Evolutionary conservation across 2,797 vertebrate species (phyloP), one percentile per base, ranked within the genome.

Genomic region (Protosalanx chinensis): DNA sequence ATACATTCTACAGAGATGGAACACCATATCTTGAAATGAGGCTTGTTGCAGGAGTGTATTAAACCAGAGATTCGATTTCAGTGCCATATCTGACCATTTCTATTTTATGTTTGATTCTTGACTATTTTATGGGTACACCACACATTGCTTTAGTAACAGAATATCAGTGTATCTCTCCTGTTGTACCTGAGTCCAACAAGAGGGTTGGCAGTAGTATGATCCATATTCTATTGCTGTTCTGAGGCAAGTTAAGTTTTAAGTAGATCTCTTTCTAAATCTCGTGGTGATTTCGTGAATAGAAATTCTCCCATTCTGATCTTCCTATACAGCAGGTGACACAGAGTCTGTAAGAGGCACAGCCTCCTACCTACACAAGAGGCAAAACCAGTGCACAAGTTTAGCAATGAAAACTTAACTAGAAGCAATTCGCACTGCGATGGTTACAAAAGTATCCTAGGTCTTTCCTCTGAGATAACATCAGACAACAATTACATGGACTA

Each of bases 271-370:
- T 37, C 35, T 37, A 35, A 37, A 6, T 37, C 49, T 15, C 15
- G 18, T 16, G 51, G 51, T 56, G 51, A 56, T 16, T 56, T 56
- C 51, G 18, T 56, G 15, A n/a, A n/a, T 56, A 16, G 51, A 16
- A 56, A 8, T 56, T 56, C 51, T 56, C 51, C n/a, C 15, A 16
- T 56, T 56, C 18, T n/a, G 18, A 56, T 56, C 18, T 16, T 16
- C 6, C 51, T 46, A 46, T 46, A 56, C 51, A 56, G 51, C 18
- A 56, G 51, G 51, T n/a, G 51, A 56, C 15, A 53, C 41, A 37
- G 5, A 46, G 41, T 46, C 41, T 72, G 65, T 72, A 69, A 75
- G 83, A 87, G 91, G 91, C 91, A 82, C 91, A 90, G 90, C 90
- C 90, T 72, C 90, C 73, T 76, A 37, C n/a, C 76, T n/a, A 77